Evolutionary conservation across 2,888 invertebrate species (phyloP).

Genomic region (Spatulosminthurus flaviceps): DNA sequence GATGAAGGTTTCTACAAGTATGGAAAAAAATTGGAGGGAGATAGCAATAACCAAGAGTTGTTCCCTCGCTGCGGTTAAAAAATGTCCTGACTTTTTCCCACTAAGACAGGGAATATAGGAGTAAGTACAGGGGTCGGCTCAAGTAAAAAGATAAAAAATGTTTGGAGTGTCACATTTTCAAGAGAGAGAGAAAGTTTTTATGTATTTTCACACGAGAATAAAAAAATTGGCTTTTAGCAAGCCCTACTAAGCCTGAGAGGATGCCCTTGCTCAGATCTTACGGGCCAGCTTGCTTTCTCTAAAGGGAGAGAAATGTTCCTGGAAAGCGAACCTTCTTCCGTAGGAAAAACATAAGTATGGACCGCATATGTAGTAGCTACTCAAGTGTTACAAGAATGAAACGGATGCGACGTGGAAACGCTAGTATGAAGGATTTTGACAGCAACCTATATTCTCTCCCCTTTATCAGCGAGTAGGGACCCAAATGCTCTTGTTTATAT

Average conservation of each 20-base stretch:
- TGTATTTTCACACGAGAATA: conserved; percentile 16
- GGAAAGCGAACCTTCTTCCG: neutral
- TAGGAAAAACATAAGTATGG: neutral
- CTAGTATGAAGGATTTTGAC: conserved; percentile 54
- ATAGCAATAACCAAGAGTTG: neutral
- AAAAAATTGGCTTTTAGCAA: conserved; percentile 56
- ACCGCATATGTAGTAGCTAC: neutral
- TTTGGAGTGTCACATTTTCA: conserved; percentile 46
- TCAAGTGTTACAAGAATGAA: neutral
- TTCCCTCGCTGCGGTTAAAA: neutral
- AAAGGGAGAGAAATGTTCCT: neutral
- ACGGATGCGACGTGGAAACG: conserved; percentile 44
- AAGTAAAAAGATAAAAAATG: conserved; percentile 52
- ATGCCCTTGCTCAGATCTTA: neutral
- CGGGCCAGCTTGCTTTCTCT: neutral
- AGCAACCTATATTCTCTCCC: conserved; percentile 49
- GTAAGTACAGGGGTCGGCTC: conserved; percentile 19
- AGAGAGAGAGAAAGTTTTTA: conserved; percentile 18
- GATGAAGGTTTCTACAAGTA: neutral
- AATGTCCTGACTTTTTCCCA: conserved; percentile 23
- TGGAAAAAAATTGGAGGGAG: neutral
- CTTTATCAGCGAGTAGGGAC: conserved; percentile 51
- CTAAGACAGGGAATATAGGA: conserved; percentile 26
- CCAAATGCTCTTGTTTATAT: conserved; percentile 45
- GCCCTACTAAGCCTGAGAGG: conserved; percentile 45